Evolutionary conservation across 2,113 vertebrate species (phyloP).

Genomic region (Campylomormyrus tamandua): DNA sequence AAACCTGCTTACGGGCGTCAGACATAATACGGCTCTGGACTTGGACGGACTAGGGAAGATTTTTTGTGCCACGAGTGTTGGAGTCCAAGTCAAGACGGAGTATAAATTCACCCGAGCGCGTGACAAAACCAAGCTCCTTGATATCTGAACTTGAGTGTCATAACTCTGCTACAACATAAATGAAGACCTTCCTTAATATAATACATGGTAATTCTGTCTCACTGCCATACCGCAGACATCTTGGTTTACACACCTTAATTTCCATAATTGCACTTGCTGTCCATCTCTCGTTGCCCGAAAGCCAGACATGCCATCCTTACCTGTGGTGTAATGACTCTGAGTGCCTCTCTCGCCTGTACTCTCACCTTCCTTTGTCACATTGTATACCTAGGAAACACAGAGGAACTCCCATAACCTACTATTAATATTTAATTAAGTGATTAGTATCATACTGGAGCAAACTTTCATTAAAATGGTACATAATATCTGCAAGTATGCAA

Average conservation of each 20-base stretch:
- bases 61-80: background rate
- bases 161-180: background rate
- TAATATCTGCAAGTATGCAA: background rate
- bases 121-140: background rate
- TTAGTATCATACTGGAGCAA: background rate
- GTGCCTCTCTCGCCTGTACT: background rate
- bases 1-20: background rate
- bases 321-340: background rate
- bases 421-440: background rate
- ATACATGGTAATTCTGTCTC: background rate
- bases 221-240: background rate
- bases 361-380: background rate
- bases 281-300: background rate
- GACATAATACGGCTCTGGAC: background rate
- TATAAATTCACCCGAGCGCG: background rate
- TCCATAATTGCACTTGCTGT: background rate
- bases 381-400: background rate
- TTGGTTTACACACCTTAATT: background rate
- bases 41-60: background rate
- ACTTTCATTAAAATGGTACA: background rate
- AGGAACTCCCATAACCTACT: background rate
- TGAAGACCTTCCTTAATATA: background rate
- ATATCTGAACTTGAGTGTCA: background rate
- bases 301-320: background rate
- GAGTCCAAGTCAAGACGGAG: background rate